These are phyloP conservation scores for Drosophila busckii DNA, from an alignment of 1,140 invertebrate genomes.

Conservation along the genomic window DNA sequence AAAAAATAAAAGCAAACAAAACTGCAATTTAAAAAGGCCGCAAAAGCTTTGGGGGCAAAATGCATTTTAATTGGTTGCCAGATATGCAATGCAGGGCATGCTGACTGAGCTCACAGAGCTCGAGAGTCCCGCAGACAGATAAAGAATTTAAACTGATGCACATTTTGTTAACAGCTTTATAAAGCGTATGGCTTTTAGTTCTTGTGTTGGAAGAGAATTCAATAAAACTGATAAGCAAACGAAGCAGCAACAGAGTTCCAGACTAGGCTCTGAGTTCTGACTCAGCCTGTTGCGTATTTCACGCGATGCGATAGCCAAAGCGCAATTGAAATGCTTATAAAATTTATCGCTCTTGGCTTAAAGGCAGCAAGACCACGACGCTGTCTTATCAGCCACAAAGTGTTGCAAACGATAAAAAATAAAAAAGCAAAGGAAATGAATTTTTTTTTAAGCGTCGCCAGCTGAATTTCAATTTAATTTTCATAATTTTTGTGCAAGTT, in stretches of 20 bases:
- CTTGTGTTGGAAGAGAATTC: conserved; percentile 54
- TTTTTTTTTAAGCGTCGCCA: no score
- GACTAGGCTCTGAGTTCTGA: conserved; percentile 12
- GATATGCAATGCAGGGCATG: conserved; percentile 65
- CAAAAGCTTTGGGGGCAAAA: conserved; percentile 54
- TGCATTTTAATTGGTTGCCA: conserved; percentile 75
- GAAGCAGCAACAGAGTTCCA: conserved; percentile 26
- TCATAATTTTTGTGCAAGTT: conserved; percentile 61
- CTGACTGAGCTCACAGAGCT: conserved; percentile 22
- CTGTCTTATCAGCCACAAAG: conserved; percentile 38
- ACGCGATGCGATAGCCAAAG: conserved; percentile 71
- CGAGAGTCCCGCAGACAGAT: conserved; percentile 64
- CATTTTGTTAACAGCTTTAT: conserved; percentile 77
- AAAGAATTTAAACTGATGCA: conserved; percentile 77
- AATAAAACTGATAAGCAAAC: conserved; percentile 74
- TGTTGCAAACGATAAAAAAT: conserved; percentile 52
- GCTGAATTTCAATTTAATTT: conserved; percentile 53
- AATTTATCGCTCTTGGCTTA: conserved; percentile 68
- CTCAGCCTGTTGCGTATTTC: conserved; percentile 50
- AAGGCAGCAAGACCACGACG: conserved; percentile 25
- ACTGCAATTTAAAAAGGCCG: conserved; percentile 36
- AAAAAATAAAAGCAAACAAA: no score
- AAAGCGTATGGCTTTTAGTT: conserved; percentile 73
- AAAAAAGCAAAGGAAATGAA: conserved; percentile 15
- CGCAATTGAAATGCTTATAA: conserved; percentile 74